These are phyloP conservation scores for Nymphalis urticae DNA, from an alignment of 2,888 invertebrate genomes.

Conservation along the genomic window DNA sequence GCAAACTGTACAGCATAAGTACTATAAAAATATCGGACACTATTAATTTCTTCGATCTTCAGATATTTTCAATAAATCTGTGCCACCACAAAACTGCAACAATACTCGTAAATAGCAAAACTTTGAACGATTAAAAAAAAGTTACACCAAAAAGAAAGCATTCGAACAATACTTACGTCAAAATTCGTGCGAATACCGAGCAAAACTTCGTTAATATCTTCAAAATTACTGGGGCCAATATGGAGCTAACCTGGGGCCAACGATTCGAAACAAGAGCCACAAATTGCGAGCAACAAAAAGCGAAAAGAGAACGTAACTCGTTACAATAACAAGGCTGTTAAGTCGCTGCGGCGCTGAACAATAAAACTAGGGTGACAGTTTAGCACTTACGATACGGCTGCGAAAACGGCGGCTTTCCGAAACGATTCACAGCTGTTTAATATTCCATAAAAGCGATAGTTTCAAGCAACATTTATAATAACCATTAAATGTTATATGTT, in stretches of 20 bases:
- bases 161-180: constrained; percentile 39
- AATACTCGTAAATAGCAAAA: constrained; percentile 17
- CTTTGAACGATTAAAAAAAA: constrained; percentile 14
- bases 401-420: constrained; percentile 32
- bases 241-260: constrained; percentile 34
- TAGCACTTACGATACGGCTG: constrained; percentile 56
- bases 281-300: constrained; percentile 65
- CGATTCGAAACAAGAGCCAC: constrained; percentile 58
- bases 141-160: constrained; percentile 32
- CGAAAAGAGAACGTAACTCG: constrained; percentile 54
- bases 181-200: constrained; percentile 36
- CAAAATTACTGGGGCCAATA: constrained; percentile 21
- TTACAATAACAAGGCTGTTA: constrained; percentile 69
- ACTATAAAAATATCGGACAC: too few relatives aligned
- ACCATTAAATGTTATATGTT: too few relatives aligned
- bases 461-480: neutral
- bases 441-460: constrained; percentile 3
- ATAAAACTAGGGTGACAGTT: constrained; percentile 66
- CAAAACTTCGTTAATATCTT: constrained; percentile 29
- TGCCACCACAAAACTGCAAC: neutral
- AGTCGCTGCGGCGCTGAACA: constrained; percentile 59
- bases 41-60: too few relatives aligned
- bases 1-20: too few relatives aligned
- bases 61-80: too few relatives aligned
- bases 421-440: neutral